Base-by-base conservation (phyloP, 1,140 invertebrate species). In the Drosophila elegans region DNA sequence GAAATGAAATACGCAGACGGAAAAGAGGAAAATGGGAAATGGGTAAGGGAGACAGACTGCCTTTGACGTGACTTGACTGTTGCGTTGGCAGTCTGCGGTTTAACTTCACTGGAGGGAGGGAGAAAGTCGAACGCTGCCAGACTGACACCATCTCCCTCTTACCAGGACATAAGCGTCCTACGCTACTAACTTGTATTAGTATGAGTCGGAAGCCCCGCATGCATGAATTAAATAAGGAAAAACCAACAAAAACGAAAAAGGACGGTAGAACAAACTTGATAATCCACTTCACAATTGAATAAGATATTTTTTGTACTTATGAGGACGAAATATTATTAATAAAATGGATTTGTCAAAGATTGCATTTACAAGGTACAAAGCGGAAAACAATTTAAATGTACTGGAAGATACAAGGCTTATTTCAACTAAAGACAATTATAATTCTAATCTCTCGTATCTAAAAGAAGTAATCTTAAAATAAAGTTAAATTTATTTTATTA, bases 51-150 rank as follows among this genome's bases (percentile, higher is more conserved):
- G 71, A 39, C 60, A 55, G 72, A 41, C 54, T 62, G 78, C 78
- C 78, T 74, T 82, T 83, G 80, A 82, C 80, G 80, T 83, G 68
- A 72, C 68, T 72, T 73, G 80, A 82, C 80, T 84, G 66, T 72
- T 60, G 60, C 78, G 76, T 60, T 76, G 80, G 16, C 64, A 12
- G 44, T 84, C 76, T 83, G 84, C 53, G 84, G 79, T 77, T 78
- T 38, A 63, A 64, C 59, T 80, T 38, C 68, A 64, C 59, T 80
- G 80, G 39, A 25, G 38, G 29, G 32, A 69, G 61, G 46, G 62
- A 51, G 48, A 16, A 38, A 5, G 13, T 2, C 10, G 25, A 11
- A 41, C 32, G 69, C 57, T 55, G 53, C 63, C 75, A 75, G 75
- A 62, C 71, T 45, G 29, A 48, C 41, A 42, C 69, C 59, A 42